Evolutionary conservation across 1,140 invertebrate genomes (phyloP), one percentile per base, ranked within the genome.

Genomic region (Agrypnia vestita): DNA sequence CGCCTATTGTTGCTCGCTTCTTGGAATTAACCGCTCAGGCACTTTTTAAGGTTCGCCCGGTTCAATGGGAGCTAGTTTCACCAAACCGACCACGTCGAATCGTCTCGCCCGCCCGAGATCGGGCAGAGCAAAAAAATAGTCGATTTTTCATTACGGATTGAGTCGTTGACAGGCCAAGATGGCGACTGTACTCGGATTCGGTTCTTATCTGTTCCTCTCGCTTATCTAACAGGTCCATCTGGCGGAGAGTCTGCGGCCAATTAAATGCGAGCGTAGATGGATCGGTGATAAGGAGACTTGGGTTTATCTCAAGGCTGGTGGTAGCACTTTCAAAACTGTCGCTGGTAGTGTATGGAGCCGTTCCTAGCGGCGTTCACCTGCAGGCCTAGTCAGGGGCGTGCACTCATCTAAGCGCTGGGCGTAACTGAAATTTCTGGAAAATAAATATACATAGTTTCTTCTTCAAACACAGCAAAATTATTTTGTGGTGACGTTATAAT

Each of bases 261-360:
- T 25, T 71, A 19, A 71, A 51, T 51, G 46, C 49, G 67, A 71
- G 21, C 47, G 67, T 47, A 71, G 47, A 71, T 71, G 46, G 43
- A 25, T 51, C 12, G 17, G 25, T 71, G 67, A 71, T 71, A 71
- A 71, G 47, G 44, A 15, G 15, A 13, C 46, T 19, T 67, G 17
- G 62, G n/a, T 19, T 25, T 71, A 12, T 71, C 46, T 44, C 67
- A 71, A 71, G 67, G 67, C 67, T 71, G 67, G 13, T 71, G 19
- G 67, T 71, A 51, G 67, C 67, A 71, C 67, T 71, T 71, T 71
- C 67, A 71, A 71, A 71, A 71, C 67, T 71, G 67, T 71, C 62
- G 15, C 44, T 67, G 44, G 9, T 44, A 67, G 15, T n/a, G 44
- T 44, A 35, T 44, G 62, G 43, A 44, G 44, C 62, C 13, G 35